A percentile compares a stretch with the other conserved stretches of the same genome.
phyloP scores from a whole-genome alignment of 35 echinoderm and acorn worm genomes.

The Hemicentrotus pulcherrimus region DNA sequence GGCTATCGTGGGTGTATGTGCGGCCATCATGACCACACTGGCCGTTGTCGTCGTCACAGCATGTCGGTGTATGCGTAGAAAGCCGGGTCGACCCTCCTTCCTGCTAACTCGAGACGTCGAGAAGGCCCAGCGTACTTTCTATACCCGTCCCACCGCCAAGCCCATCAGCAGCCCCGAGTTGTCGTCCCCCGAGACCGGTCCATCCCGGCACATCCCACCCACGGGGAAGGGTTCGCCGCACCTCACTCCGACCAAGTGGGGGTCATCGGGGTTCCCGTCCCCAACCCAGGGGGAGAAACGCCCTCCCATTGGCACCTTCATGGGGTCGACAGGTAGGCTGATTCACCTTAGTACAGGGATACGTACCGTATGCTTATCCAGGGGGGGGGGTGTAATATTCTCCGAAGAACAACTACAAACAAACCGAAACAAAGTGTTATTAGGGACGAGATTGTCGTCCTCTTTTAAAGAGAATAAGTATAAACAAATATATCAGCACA shows the following conservation, averaged over 20 bases:
- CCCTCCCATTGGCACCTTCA: conserved; percentile 69
- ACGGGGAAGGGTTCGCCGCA: conserved; percentile 71
- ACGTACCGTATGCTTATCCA: no score
- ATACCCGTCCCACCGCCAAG: conserved; percentile 70
- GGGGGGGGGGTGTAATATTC: no score
- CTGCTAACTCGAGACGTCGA: conserved; percentile 64
- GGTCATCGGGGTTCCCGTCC: conserved; percentile 64
- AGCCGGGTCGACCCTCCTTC: conserved; percentile 68
- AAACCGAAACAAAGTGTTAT: no score
- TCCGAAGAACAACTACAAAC: no score
- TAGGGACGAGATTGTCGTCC: no score
- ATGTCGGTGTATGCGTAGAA: conserved; percentile 78
- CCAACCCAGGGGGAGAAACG: conserved; percentile 76
- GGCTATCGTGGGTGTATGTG: conserved; percentile 72
- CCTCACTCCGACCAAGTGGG: conserved; percentile 73
- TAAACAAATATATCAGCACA: no score
- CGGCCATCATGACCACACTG: conserved; percentile 67
- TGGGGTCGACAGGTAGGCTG: conserved; percentile 56
- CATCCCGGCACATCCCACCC: conserved; percentile 65
- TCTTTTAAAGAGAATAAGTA: no score
- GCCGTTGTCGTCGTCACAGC: conserved; percentile 76
- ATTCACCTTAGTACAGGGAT: neutral
- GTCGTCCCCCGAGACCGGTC: conserved; percentile 79
- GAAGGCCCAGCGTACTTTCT: conserved; percentile 67
- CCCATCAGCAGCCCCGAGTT: conserved; percentile 87